Evolutionary conservation across 2,797 vertebrate species (phyloP).

Genomic region (Catamblyrhynchus diadema): DNA sequence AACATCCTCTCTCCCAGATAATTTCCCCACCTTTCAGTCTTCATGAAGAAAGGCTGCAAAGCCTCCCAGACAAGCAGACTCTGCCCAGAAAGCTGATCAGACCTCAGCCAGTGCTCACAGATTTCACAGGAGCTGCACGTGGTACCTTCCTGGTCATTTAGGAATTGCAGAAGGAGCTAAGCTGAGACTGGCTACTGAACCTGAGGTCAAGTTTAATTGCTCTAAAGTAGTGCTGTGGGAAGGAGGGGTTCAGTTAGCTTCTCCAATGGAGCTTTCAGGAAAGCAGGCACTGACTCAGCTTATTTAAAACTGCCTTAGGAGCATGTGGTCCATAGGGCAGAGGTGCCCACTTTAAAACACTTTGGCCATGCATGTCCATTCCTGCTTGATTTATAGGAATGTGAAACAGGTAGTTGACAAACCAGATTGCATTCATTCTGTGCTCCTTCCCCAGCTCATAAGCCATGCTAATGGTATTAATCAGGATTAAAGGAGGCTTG

Average conservation of each 20-base stretch:
- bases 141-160: background rate
- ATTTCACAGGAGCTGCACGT: background rate
- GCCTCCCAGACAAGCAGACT: background rate
- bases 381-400: background rate
- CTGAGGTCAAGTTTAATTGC: background rate
- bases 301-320: background rate
- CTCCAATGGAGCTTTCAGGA: background rate
- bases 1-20: background rate
- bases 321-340: background rate
- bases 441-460: constrained; percentile 1
- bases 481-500: constrained; percentile 35
- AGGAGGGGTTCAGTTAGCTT: background rate
- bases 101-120: fast-evolving
- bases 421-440: background rate
- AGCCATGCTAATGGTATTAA: constrained; percentile 31
- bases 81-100: background rate
- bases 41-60: background rate
- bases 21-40: background rate
- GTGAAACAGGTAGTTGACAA: background rate
- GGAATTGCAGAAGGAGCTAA: background rate
- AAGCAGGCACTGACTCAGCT: background rate
- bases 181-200: background rate
- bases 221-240: background rate
- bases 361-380: background rate
- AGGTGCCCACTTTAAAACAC: background rate